Conservation (phyloP, 2,888 invertebrate species). For the Autographa pulchrina region DNA sequence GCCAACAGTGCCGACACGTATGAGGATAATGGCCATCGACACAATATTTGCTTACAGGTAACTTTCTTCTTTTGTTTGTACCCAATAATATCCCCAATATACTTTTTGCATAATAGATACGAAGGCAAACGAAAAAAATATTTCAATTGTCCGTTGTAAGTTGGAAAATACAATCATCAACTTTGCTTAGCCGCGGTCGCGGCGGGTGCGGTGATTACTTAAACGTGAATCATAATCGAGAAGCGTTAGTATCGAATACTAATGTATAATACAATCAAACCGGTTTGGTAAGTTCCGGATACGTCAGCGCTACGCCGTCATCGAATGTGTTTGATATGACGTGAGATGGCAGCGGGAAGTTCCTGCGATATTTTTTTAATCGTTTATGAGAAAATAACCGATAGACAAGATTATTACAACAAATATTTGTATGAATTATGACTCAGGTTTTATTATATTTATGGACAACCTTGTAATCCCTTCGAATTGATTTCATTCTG, state of each 20-base stretch:
- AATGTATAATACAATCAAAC: constrained; percentile 50
- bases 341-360: constrained; percentile 49
- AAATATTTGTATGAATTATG: constrained; percentile 1
- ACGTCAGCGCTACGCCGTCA: constrained; percentile 50
- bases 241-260: constrained; percentile 49
- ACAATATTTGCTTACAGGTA: constrained; percentile 22
- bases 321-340: constrained; percentile 44
- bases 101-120: neutral
- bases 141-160: neutral
- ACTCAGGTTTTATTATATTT: neutral
- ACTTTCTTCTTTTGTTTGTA: constrained; percentile 36
- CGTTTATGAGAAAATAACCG: neutral
- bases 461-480: constrained; percentile 1
- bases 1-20: constrained; percentile 28
- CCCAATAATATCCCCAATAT: neutral
- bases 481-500: neutral
- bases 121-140: neutral
- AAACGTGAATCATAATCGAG: constrained; percentile 47
- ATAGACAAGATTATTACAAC: constrained; percentile 4
- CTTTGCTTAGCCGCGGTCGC: constrained; percentile 8
- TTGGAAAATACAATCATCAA: constrained; percentile 6
- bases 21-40: constrained; percentile 18
- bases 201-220: constrained; percentile 11
- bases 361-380: constrained; percentile 28
- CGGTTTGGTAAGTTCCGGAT: constrained; percentile 59